Conservation (phyloP, 2,888 invertebrate genomes). For the Campopleginae sp. region DNA sequence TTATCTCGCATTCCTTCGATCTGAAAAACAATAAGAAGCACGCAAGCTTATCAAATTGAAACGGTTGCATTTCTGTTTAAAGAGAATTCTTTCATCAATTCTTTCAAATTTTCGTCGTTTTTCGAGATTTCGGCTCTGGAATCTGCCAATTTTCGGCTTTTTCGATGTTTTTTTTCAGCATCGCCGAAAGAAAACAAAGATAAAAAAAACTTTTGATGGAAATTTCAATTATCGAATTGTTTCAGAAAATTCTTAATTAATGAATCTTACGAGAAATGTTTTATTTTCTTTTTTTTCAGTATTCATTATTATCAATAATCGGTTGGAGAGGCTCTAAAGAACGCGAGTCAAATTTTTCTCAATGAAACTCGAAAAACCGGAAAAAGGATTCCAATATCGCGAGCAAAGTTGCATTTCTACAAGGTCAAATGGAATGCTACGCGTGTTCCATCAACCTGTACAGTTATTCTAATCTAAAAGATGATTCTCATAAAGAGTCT, state of each 20-base stretch:
- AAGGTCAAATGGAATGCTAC: slow-evolving; percentile 5
- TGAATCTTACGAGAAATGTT: neutral
- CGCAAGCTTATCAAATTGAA: neutral
- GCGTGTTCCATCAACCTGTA: slow-evolving; percentile 8
- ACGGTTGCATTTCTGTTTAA: neutral
- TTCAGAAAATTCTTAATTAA: neutral
- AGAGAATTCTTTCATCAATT: too few species aligned
- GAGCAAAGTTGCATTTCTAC: neutral
- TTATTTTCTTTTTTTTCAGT: neutral
- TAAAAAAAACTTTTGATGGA: neutral
- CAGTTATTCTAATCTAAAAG: slow-evolving; percentile 55
- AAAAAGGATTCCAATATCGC: neutral
- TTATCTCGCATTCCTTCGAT: slow-evolving; percentile 94
- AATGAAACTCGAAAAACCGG: neutral
- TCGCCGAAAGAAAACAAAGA: neutral
- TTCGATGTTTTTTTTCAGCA: neutral
- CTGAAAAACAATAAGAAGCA: slow-evolving; percentile 85
- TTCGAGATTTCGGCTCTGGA: neutral
- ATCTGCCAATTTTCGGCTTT: neutral
- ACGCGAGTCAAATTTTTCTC: neutral
- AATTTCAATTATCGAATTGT: neutral
- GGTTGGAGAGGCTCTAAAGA: neutral
- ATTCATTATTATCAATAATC: neutral
- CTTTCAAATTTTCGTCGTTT: neutral
- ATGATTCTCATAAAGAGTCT: slow-evolving; percentile 21